Percentiles rank a stretch among this genome's conserved stretches.
phyloP scores from a whole-genome alignment of 2,113 vertebrate genomes.

The Xiphorhynchus elegans region DNA sequence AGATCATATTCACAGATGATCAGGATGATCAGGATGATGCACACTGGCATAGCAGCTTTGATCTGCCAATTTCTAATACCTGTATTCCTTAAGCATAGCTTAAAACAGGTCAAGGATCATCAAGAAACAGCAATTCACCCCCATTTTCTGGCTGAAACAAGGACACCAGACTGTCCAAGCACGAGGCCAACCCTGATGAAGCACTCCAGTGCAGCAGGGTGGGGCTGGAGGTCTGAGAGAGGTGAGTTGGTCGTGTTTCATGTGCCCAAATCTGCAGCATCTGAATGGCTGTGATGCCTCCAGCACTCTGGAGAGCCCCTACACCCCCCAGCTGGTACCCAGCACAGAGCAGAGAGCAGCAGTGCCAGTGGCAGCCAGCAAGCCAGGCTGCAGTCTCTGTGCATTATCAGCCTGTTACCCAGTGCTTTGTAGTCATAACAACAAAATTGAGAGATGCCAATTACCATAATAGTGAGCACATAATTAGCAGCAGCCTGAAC shows the following conservation, averaged over 20 bases:
- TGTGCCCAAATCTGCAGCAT: background rate
- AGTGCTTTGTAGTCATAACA: constrained; percentile 27
- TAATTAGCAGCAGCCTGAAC: constrained; percentile 44
- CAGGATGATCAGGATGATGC: background rate
- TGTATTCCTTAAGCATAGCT: background rate
- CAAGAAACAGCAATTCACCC: background rate
- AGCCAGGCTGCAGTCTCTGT: background rate
- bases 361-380: background rate
- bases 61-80: background rate
- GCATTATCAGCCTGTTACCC: background rate
- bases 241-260: fast-evolving
- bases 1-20: background rate
- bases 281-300: background rate
- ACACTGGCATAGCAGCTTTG: background rate
- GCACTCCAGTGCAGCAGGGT: background rate
- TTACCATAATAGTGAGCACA: background rate
- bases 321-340: background rate
- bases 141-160: background rate
- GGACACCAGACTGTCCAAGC: background rate
- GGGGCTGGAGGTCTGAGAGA: background rate
- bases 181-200: background rate
- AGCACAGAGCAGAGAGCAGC: background rate
- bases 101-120: background rate
- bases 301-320: background rate
- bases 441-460: constrained; percentile 24